Conservation (phyloP, 2,888 invertebrate genomes). For the Melanargia galathea region DNA sequence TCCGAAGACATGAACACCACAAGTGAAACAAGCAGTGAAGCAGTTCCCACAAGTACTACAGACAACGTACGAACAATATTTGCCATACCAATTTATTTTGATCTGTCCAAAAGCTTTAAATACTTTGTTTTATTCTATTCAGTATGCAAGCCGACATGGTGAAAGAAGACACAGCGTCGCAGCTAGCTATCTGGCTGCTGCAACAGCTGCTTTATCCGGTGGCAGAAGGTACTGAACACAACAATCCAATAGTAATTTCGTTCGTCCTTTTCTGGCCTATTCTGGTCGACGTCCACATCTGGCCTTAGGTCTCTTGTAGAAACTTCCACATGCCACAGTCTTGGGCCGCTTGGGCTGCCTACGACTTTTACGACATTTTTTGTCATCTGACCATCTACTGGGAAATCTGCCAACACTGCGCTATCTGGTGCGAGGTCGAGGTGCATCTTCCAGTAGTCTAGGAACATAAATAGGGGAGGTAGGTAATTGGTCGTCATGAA, state of each 20-base stretch:
- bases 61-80: constrained; percentile 48
- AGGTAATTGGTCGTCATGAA: too few relatives aligned
- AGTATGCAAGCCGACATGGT: constrained; percentile 42
- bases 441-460: too few relatives aligned
- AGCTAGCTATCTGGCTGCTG: constrained; percentile 68
- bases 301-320: too few relatives aligned
- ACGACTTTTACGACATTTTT: too few relatives aligned
- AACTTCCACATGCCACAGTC: too few relatives aligned
- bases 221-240: constrained; percentile 50
- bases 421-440: too few relatives aligned
- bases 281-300: too few relatives aligned
- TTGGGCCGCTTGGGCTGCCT: too few relatives aligned
- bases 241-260: neutral
- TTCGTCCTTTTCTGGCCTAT: neutral
- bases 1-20: constrained; percentile 59
- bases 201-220: constrained; percentile 65
- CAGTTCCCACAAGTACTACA: constrained; percentile 52
- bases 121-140: constrained; percentile 21
- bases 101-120: neutral
- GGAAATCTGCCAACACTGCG: too few relatives aligned
- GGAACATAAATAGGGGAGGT: too few relatives aligned
- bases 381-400: too few relatives aligned
- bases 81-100: neutral
- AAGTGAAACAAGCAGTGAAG: constrained; percentile 61
- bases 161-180: constrained; percentile 67